These are phyloP conservation scores for Laothoe populi DNA, from an alignment of 2,888 invertebrate genomes.

Conservation along the genomic window DNA sequence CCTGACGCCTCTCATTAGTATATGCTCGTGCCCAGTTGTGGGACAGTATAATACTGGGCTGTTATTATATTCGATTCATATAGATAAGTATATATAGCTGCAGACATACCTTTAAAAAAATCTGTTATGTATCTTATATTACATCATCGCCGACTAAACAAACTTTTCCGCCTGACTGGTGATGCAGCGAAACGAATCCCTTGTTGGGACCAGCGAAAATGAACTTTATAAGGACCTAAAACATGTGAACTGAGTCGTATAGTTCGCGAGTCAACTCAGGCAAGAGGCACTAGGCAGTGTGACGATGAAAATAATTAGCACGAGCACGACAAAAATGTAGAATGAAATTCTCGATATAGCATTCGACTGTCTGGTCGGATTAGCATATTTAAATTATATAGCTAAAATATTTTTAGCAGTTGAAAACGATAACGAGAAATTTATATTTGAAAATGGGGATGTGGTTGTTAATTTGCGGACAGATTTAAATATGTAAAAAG, in stretches of 20 bases:
- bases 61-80: too few species aligned
- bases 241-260: not conserved
- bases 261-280: not conserved
- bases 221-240: conserved; percentile 34
- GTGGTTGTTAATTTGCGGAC: too few species aligned
- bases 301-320: conserved; percentile 8
- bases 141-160: conserved; percentile 60
- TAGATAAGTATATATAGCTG: not conserved
- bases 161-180: conserved; percentile 59
- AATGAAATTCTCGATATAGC: conserved; percentile 13
- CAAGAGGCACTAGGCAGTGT: not conserved
- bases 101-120: conserved; percentile 22
- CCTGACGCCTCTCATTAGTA: too few species aligned
- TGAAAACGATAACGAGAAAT: too few species aligned
- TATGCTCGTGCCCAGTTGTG: too few species aligned
- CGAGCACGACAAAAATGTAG: conserved; percentile 18
- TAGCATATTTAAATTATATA: conserved; percentile 29
- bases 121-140: conserved; percentile 52
- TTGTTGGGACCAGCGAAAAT: conserved; percentile 34
- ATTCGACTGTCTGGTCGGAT: conserved; percentile 14
- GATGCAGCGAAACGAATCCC: conserved; percentile 38
- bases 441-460: too few species aligned
- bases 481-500: too few species aligned
- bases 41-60: too few species aligned
- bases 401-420: conserved; percentile 23